Evolutionary conservation across 2,888 invertebrate genomes (phyloP).

Genomic region (Conomelus anceps): DNA sequence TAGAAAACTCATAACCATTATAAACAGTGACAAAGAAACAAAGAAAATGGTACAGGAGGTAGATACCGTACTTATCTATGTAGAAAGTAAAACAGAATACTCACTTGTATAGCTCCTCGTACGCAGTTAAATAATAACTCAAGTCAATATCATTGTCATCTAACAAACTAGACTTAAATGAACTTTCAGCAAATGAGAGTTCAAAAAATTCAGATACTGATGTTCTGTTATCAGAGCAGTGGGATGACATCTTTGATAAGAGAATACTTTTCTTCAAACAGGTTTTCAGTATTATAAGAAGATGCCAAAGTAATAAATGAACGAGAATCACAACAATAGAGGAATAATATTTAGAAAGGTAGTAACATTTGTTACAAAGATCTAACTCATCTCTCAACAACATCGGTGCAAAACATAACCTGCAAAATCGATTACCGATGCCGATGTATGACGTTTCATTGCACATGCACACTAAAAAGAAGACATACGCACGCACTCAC

Average conservation of each 20-base stretch:
- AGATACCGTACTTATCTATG: too few species aligned
- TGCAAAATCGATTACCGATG: neutral
- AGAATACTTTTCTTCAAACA: neutral
- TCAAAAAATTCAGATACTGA: constrained; percentile 44
- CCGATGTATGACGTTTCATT: neutral
- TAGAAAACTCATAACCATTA: too few species aligned
- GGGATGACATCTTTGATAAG: neutral
- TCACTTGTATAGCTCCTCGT: constrained; percentile 77
- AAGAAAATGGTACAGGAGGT: neutral
- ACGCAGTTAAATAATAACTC: constrained; percentile 67
- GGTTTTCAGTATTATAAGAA: neutral
- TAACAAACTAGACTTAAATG: constrained; percentile 58
- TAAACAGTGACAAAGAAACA: neutral
- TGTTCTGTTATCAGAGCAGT: neutral
- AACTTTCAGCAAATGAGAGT: constrained; percentile 53
- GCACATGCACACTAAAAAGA: neutral
- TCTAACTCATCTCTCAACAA: neutral
- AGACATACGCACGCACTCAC: neutral
- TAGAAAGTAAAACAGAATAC: constrained; percentile 32
- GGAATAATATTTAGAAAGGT: neutral
- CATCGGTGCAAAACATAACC: neutral
- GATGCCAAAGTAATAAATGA: neutral
- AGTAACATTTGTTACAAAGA: neutral
- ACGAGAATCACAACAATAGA: neutral
- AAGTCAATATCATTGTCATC: constrained; percentile 66